Evolutionary conservation across 2,888 invertebrate genomes (phyloP), one percentile per base, ranked within the genome.

Genomic region (Anagyrus pseudococci): DNA sequence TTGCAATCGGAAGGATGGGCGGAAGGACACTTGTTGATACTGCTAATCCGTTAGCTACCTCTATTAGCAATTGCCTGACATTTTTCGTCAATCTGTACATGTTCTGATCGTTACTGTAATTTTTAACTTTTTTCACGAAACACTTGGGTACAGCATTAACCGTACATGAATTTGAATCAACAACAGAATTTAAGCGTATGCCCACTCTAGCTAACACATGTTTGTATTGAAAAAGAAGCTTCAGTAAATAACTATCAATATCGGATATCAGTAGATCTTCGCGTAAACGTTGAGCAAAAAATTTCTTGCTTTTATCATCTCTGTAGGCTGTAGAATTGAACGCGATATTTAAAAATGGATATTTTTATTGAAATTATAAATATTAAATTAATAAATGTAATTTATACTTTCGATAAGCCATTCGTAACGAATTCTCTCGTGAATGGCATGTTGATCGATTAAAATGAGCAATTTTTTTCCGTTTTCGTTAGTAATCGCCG

Each of bases 371-470:
- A 44, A 47, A 8, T 52, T 46, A 46, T 50, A 26, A 41, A 59
- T 49, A 46, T 20, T 41, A 41, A 54, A 50, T 25, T 15, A 29
- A n/a, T 54, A 26, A 55, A 50, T 29, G 53, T 13, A 52, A 48
- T 50, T 48, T 40, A 72, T 82, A 89, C 90, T 85, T 77, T 82
- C 73, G 64, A 88, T 82, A 63, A 93, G 84, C 61, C 83, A 81
- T 81, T 95, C 94, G 48, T 94, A 83, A 65, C 89, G 84, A 66
- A 94, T 87, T 76, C 95, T 84, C 82, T 95, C 95, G 79, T 94
- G 89, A 26, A 91, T 90, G 44, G 94, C 94, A 82, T 95, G 95
- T 80, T 94, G 95, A 82, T 95, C 95, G 77, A 94, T 89, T 33
- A 91, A 73, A 33, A 90, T 83, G 20, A 93, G 74, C 60, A 85